Evolutionary conservation across 2,797 vertebrate species (phyloP).

Genomic region (Danionella dracula): DNA sequence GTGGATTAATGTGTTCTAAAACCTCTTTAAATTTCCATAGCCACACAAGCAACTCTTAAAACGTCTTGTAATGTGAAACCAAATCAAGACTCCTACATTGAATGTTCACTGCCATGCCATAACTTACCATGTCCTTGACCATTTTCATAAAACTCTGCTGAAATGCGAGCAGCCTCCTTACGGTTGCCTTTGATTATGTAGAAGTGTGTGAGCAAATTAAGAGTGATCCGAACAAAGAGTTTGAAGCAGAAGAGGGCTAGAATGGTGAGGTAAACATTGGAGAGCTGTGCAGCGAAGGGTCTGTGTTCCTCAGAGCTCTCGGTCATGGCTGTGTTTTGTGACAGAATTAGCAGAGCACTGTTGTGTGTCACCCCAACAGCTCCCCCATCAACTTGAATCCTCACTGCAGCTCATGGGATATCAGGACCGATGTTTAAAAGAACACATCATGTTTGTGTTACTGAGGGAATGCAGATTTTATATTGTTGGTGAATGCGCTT

Average conservation of each 20-base stretch:
- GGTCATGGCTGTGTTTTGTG: conserved; percentile 75
- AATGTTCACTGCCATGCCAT: too few species aligned
- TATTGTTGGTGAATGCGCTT: too few species aligned
- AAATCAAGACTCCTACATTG: too few species aligned
- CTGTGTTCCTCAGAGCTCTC: conserved; percentile 79
- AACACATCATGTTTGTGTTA: too few species aligned
- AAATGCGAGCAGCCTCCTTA: conserved; percentile 92
- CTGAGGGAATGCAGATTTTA: too few species aligned
- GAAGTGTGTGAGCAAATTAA: conserved; percentile 91
- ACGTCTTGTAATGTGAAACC: too few species aligned
- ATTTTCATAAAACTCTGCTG: conserved; percentile 89
- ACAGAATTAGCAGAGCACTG: neutral
- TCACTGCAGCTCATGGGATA: neutral
- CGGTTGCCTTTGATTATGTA: conserved; percentile 94
- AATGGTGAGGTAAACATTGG: conserved; percentile 95
- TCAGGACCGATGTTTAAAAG: too few species aligned
- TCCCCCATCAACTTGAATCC: conserved; percentile 14
- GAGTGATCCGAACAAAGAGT: conserved; percentile 93
- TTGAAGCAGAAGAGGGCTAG: conserved; percentile 97
- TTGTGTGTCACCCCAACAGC: conserved; percentile 9
- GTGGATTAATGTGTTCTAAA: too few species aligned
- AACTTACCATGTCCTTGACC: conserved; percentile 82
- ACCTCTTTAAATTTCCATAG: too few species aligned
- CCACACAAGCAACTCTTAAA: too few species aligned
- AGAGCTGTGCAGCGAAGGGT: conserved; percentile 83